Evolutionary conservation across 92 coral and sea anemone species (phyloP), one percentile per base, ranked within the genome.

Genomic region (Zoanthus solanderi): DNA sequence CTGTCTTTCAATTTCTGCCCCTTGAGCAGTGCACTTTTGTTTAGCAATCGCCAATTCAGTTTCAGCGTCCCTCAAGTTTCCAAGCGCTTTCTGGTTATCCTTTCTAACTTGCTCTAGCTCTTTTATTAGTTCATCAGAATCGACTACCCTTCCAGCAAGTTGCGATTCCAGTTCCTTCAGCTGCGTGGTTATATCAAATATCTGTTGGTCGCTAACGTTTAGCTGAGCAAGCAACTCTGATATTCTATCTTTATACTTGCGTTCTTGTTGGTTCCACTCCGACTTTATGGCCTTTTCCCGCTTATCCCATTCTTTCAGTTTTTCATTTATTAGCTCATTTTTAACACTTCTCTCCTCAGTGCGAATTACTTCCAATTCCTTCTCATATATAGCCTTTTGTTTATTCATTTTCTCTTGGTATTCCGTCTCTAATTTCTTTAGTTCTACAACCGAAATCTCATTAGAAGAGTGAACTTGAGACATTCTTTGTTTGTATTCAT

Each of bases 211-310:
- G 48, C 90, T 90, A 7, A 89, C 89, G 72, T 93, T 92, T 14
- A 94, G 92, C 65, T 96, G 93, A 79, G 95, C 93, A 29, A 96
- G 74, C 53, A 97, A 88, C 37, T 93, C 97, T 28, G 97, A 95
- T 72, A 97, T 93, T 83, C 99, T 97, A 60, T 97, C 99, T 88
- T 97, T 97, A 52, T 95, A 91, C 65, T 93, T 89, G 89, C 96
- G 87, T 80, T 97, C 99, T 71, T 97, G 99, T 29, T 97, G 92
- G 60, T 78, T 88, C 96, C 96, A 97, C 46, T 92, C 95, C 15
- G 85, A 78, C 76, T 80, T 89, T 23, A 97, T 83, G 31, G 83
- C 92, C 78, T 46, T 89, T 87, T 97, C 98, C n/a, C 88, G 88
- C 71, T 91, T 91, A 79, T 97, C 94, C 89, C 90, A 89, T 66